These are phyloP conservation scores for Globodera ellingtonae DNA, from an alignment of 1,140 invertebrate species.

Conservation along the genomic window DNA sequence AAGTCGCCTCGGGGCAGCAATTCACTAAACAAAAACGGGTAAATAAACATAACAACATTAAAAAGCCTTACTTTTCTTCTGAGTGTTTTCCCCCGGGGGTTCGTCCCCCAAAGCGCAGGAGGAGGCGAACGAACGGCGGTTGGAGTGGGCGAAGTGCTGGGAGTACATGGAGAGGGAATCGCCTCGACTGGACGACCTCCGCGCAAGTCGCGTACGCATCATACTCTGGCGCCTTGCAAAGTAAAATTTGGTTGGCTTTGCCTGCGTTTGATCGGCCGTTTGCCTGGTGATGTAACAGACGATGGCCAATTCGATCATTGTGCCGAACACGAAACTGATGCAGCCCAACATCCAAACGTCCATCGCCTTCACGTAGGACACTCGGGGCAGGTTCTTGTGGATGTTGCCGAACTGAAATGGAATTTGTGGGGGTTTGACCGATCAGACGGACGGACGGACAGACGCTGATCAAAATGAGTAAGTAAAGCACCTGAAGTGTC, in stretches of 20 bases:
- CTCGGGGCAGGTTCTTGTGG: constrained; percentile 62
- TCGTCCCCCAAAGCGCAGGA: neutral
- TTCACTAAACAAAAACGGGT: constrained; percentile 8
- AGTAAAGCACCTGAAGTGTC: constrained; percentile 48
- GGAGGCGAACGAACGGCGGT: constrained; percentile 17
- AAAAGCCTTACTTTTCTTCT: neutral
- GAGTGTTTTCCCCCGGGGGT: neutral
- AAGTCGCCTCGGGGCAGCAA: neutral
- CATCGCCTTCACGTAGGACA: constrained; percentile 62
- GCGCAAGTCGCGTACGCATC: constrained; percentile 23
- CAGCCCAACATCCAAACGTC: constrained; percentile 64
- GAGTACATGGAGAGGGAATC: constrained; percentile 5
- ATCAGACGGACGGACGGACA: neutral
- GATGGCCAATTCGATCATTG: constrained; percentile 63
- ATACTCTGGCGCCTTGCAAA: constrained; percentile 1
- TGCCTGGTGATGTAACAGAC: constrained; percentile 61
- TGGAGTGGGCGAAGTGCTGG: constrained; percentile 8
- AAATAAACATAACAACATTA: neutral
- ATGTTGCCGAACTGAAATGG: constrained; percentile 63
- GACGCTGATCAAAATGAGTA: neutral
- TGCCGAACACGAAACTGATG: constrained; percentile 63
- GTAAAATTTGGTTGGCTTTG: neutral
- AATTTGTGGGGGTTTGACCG: constrained; percentile 9
- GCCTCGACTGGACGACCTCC: neutral
- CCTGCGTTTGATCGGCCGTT: neutral